Base-by-base conservation (phyloP, 2,113 vertebrate genomes). In the Caloenas nicobarica region DNA sequence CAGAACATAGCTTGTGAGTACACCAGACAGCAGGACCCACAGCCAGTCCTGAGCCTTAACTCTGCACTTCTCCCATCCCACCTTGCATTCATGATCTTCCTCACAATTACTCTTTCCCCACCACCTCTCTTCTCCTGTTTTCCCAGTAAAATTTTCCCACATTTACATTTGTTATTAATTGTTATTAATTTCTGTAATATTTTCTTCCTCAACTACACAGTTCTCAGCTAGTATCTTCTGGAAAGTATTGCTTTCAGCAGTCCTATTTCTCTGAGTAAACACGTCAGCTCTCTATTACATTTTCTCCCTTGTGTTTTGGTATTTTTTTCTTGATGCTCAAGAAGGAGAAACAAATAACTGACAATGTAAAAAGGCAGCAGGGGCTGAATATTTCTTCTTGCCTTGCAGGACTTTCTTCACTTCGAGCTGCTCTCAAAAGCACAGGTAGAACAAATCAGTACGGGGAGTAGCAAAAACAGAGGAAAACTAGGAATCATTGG, bases 401-500 rank as follows among this genome's bases (percentile, higher is more conserved):
- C 29, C 15, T 51, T 29, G 5, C 44, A 88, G 33, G 48, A 50
- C 10, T 31, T 79, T 71, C 34, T 10, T 88, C 61, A 33, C 17
- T 76, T 89, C 13, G 13, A 62, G 18, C 16, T 81, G 9, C 42
- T 85, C 31, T 84, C 26, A 71, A 50, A 89, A 81, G 44, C 29
- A 61, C 5, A 36, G 24, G 22, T 15, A 77, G 33, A 82, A 86
- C 16, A 76, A 65, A 36, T 46, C 1, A 64, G 5, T 56, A 60
- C 6, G 5, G 1, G 5, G 5, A 48, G 4, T 5, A 44, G 12
- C 0, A 11, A 56, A 68, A 48, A 40, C 34, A 16, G 5, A 62
- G 16, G 16, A 65, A 54, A 54, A 54, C 17, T 17, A 46, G 8
- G 3, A 84, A 28, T 16, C 8, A 33, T 38, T 91, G 64, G 5